A percentile compares a stretch with the other conserved stretches of the same genome.
Evolutionary conservation across 2,888 invertebrate species (phyloP).

Genomic region (Pecten maximus): DNA sequence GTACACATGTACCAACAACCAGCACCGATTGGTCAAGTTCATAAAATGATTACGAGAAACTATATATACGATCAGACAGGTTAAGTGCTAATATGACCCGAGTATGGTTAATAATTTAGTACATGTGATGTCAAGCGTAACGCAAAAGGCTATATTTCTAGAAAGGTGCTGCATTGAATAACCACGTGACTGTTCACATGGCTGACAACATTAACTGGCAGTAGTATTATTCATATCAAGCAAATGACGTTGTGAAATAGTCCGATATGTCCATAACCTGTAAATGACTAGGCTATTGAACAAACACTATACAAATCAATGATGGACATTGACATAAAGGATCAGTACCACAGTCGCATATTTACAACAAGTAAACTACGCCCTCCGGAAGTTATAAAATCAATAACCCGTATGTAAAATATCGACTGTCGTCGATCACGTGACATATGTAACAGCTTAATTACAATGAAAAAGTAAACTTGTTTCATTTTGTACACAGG

Average conservation of each 20-base stretch:
- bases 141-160: too few relatives aligned
- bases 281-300: not conserved
- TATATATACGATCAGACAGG: too few relatives aligned
- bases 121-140: too few relatives aligned
- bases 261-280: not conserved
- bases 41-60: too few relatives aligned
- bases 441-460: not conserved
- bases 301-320: not conserved
- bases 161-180: too few relatives aligned
- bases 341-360: not conserved
- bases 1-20: too few relatives aligned
- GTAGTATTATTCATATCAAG: too few relatives aligned
- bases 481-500: not conserved
- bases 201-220: too few relatives aligned
- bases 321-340: not conserved
- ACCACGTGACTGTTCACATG: too few relatives aligned
- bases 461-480: not conserved
- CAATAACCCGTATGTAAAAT: conserved; percentile 30
- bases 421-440: conserved; percentile 2
- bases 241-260: not conserved
- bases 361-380: not conserved
- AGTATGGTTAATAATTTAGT: too few relatives aligned
- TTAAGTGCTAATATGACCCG: too few relatives aligned
- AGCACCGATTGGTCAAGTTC: too few relatives aligned
- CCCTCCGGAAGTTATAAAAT: not conserved